Evolutionary conservation across 1,140 invertebrate genomes (phyloP).

Genomic region (Ostrea edulis): DNA sequence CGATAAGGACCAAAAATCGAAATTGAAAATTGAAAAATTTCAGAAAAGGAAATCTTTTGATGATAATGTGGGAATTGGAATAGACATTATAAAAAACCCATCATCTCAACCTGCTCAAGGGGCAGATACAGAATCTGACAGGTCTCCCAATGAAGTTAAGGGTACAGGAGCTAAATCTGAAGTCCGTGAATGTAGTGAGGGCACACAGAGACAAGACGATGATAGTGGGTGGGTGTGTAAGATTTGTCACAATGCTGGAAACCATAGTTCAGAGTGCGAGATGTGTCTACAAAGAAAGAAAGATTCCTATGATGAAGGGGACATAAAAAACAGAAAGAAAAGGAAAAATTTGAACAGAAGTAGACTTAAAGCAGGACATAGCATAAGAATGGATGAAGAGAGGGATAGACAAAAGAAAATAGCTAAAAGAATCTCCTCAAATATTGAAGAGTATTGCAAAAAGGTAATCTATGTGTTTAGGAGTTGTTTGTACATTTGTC

Average conservation of each 20-base stretch:
- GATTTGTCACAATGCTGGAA: background rate
- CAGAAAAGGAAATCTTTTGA: background rate
- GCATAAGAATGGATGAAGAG: background rate
- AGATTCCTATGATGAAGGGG: background rate
- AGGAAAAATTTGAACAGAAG: background rate
- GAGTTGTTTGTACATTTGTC: too few species aligned
- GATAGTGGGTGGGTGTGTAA: background rate
- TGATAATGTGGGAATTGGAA: background rate
- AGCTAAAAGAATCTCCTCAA: background rate
- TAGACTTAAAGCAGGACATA: background rate
- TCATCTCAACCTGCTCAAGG: background rate
- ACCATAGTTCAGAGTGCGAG: background rate
- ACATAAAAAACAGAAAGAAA: constrained; percentile 18
- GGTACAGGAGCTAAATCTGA: background rate
- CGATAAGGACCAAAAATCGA: background rate
- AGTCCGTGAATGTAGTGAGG: background rate
- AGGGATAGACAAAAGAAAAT: background rate
- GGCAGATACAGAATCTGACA: background rate
- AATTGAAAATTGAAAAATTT: background rate
- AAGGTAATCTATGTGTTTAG: background rate
- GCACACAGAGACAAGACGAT: background rate
- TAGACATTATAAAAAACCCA: background rate
- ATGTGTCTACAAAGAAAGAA: constrained; percentile 10
- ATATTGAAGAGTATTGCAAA: constrained; percentile 12
- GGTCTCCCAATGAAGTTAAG: background rate